Evolutionary conservation across 2,113 vertebrate species (phyloP), one percentile per base, ranked within the genome.

Genomic region (Xenus cinereus): DNA sequence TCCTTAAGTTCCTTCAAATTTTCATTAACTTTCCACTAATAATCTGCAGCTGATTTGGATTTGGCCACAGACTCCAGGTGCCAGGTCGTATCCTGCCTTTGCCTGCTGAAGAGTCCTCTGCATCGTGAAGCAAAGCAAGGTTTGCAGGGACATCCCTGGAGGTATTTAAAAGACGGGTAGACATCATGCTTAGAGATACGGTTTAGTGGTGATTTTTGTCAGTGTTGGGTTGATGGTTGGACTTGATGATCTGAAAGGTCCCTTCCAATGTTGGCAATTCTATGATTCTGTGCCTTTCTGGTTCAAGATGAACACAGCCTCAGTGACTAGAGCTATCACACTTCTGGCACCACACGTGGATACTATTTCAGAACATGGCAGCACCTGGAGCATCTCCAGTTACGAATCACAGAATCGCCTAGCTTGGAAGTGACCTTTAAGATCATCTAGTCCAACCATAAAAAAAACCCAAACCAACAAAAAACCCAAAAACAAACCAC

Each of bases 321-420:
- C 74, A 28, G 66, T 5, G 8, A 81, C 45, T 9, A 37, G 50
- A 76, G 7, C 11, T 22, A 60, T 0, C 0, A 32, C 35, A 26
- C 1, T 1, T n/a, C 37, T 66, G 46, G 22, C 12, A 48, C 46
- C 46, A 48, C 46, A 64, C 0, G 0, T 15, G 24, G 54, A 63
- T 41, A 50, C 12, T 72, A 32, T 37, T 54, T 54, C 50, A 86
- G 51, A 86, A 86, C 21, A 30, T 0, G 10, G 53, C 45, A 45
- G 5, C 33, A 85, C 3, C 33, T 77, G 53, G 32, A 90, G n/a
- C 37, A 69, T 39, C 24, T 69, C 53, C 59, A 68, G 30, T 39
- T 85, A 75, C 9, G 45, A 46, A 39, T 39, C 37, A 39, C 37
- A 39, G 37, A 39, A 39, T 39, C 10, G 37, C 10, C 8, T 39